These are phyloP conservation scores for Morelia viridis DNA, from an alignment of 2,797 vertebrate species.

Conservation along the genomic window DNA sequence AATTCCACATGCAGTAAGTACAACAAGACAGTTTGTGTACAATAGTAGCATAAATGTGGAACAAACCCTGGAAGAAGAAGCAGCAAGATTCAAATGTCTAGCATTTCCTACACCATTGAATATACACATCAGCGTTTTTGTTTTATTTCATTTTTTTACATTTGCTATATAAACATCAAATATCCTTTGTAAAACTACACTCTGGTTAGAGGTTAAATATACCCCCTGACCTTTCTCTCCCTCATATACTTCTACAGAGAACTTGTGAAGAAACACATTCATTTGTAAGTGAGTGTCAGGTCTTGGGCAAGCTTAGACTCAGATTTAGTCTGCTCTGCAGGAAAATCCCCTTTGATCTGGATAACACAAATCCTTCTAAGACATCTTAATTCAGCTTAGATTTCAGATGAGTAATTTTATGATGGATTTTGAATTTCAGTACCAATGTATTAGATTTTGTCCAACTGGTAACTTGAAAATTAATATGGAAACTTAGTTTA, in stretches of 20 bases:
- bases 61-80: not conserved
- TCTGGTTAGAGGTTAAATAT: not conserved
- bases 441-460: not conserved
- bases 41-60: not conserved
- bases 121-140: too few species aligned
- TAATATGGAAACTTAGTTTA: not conserved
- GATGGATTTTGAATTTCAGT: not conserved
- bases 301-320: not conserved
- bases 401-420: not conserved
- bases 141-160: too few species aligned
- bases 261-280: not conserved
- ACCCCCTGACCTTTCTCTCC: not conserved
- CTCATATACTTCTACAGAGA: not conserved
- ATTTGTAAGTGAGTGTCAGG: not conserved
- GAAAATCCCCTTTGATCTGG: not conserved
- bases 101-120: not conserved
- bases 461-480: not conserved
- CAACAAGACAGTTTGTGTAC: not conserved
- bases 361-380: not conserved
- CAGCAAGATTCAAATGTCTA: not conserved
- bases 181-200: not conserved
- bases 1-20: not conserved
- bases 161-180: too few species aligned
- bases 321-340: not conserved
- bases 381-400: not conserved